Evolutionary conservation across 2,888 invertebrate species (phyloP), one percentile per base, ranked within the genome.

Genomic region (Lasius fuliginosus): DNA sequence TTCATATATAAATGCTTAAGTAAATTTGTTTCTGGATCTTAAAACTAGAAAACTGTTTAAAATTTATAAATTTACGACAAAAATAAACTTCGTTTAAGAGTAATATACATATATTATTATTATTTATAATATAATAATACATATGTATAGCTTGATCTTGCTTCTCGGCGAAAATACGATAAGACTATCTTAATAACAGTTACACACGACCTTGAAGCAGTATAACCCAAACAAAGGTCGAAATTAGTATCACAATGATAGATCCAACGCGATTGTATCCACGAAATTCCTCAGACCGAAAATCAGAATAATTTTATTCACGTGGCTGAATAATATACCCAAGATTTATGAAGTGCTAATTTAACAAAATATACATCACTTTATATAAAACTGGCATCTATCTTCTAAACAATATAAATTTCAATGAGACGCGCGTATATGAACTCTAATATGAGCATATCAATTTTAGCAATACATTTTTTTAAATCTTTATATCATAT

Each of bases 151-250:
- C 6, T 4, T 33, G 46, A 23, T 79, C 27, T 33, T 18, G 33
- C 46, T 18, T 30, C 30, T 6, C 33, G 6, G 42, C 58, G 79
- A 71, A 79, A 79, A 79, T 81, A 81, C 46, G 79, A 81, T 81
- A 81, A 81, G 71, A 71, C 23, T 71, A 60, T 71, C 79, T 81
- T 71, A 60, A 81, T n/a, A 71, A 81, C 79, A 81, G 60, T 71
- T 71, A 49, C 60, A 60, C 23, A 60, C 30, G 46, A 60, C 79
- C 71, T 71, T 71, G 71, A 42, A 40, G 27, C 42, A 23, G 30
- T 53, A 27, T 76, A 69, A 71, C 46, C 46, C 71, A 81, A 79
- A 81, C 71, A 71, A 15, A 79, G 68, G 60, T 81, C 79, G 71
- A 62, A 71, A 60, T 81, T 62, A 62, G 2, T 77, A 30, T 49